Base-by-base conservation (phyloP, 2,888 invertebrate species). In the Nudaria mundana region DNA sequence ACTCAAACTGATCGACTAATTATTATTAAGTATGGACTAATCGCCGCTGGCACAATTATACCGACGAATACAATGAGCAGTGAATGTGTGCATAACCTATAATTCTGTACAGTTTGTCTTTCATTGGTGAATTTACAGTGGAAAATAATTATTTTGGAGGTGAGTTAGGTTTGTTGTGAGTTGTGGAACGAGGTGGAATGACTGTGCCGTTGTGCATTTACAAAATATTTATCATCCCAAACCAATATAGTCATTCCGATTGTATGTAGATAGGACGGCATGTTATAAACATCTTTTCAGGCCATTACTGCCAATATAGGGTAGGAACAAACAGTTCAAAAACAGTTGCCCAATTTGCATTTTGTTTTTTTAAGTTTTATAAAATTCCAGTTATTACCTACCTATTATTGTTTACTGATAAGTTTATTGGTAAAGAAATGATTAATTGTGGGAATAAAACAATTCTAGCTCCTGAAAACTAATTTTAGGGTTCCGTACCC, bases 81-180 rank as follows among this genome's bases (percentile, higher is more conserved):
- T 52, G 50, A 48, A 60, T 56, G 50, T 44, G 49, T 46, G 42
- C 47, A 52, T 55, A 63, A 56, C 53, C 53, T 37, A 52, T 48
- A 52, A 54, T 41, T 29, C 24, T 42, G 44, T 53, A 52, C 46
- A 37, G 33, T 36, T 40, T 29, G 49, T 48, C 26, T 30, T 40
- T 55, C 48, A 48, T 46, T 53, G 57, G 44, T 43, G 44, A 41
- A 40, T 58, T 59, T 41, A 35, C 41, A 26, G 45, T 50, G 41
- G 37, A 56, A 48, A 14, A 46, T 48, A 52, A 57, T 52, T 46
- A 54, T 66, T 65, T 65, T 51, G 52, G 56, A 61, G 66, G 69
- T 71, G 56, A 71, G 70, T 72, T 69, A 32, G 24, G 11, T 11
- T 39, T 68, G 65, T 65, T 65, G 56, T 65, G 54, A 56, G 56